Base-by-base conservation (phyloP, 2,888 invertebrate species). In the Drosophila paramelanica region DNA sequence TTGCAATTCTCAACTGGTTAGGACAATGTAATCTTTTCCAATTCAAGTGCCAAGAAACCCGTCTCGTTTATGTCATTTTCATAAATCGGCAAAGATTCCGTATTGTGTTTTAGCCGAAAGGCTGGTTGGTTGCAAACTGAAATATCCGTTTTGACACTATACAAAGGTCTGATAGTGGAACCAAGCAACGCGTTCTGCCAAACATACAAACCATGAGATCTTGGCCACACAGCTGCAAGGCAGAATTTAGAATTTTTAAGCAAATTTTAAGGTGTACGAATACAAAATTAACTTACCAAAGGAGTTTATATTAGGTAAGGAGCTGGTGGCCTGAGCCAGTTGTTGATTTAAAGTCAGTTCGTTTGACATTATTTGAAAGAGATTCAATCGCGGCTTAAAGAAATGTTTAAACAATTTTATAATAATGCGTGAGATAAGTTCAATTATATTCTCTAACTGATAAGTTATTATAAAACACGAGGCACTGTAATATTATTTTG, bases 271-370 rank as follows among this genome's bases (percentile, higher is more conserved):
- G 3, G 3, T 31, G 3, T 10, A 31, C 2, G 8, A 10, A 10
- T 3, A 31, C 4, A 14, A 17, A 17, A 17, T 0, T 0, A 7
- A 13, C 70, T 62, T 41, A 62, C 55, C 42, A 38, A 49, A 60
- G 11, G 20, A 59, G 10, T 42, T 20, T 1, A 46, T 13, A 0
- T n/a, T 47, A 6, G 33, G 25, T 5, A 46, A 17, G 7, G 47
- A 49, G 11, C 17, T 14, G 1, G 47, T 13, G 11, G 25, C 60
- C 46, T 46, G 14, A 33, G 52, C 60, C 6, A 68, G 52, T 2
- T 39, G 20, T 7, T 53, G 42, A 20, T 68, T 69, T 13, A 68
- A 36, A 17, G 5, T 55, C 8, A 42, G 3, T 36, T 61, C 43
- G 11, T 36, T 45, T 5, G 23, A 6, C 53, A 68, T 62, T 23